phyloP scores from a whole-genome alignment of 2,113 vertebrate species.

The Dasypus novemcinctus region DNA sequence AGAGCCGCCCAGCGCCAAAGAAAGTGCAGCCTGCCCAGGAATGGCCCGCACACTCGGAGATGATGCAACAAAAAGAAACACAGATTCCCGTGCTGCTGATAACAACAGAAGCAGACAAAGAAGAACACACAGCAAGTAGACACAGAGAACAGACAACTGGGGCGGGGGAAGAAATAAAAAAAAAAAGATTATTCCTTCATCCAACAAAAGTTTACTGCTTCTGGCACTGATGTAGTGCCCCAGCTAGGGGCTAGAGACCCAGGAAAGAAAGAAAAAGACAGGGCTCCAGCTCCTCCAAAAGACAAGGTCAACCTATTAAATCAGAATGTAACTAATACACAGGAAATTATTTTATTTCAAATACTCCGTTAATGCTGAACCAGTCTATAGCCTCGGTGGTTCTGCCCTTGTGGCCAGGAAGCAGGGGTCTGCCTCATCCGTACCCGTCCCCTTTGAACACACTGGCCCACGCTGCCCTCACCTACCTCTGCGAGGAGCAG shows the following conservation, averaged over 20 bases:
- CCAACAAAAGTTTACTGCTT: too few species aligned
- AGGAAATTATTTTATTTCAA: neutral
- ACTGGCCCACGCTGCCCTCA: rapidly evolving
- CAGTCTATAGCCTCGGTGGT: neutral
- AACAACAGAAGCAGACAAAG: too few species aligned
- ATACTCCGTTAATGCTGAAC: neutral
- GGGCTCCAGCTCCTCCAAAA: neutral
- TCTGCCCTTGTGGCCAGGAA: neutral
- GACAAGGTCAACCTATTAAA: neutral
- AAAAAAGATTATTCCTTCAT: neutral
- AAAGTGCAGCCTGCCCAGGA: too few species aligned
- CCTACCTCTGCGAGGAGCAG: conserved; percentile 91
- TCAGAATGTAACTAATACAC: neutral
- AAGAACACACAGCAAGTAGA: too few species aligned
- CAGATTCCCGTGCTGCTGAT: too few species aligned
- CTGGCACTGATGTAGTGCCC: rapidly evolving
- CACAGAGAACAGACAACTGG: too few species aligned
- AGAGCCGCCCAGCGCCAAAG: too few species aligned
- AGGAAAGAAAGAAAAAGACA: rapidly evolving
- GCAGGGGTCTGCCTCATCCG: neutral
- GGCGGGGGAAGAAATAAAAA: too few species aligned
- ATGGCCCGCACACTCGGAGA: too few species aligned
- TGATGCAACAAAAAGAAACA: too few species aligned
- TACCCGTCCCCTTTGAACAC: neutral
- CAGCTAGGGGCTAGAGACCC: neutral